Base-by-base conservation (phyloP, 2,113 vertebrate species). In the Passer montanus region DNA sequence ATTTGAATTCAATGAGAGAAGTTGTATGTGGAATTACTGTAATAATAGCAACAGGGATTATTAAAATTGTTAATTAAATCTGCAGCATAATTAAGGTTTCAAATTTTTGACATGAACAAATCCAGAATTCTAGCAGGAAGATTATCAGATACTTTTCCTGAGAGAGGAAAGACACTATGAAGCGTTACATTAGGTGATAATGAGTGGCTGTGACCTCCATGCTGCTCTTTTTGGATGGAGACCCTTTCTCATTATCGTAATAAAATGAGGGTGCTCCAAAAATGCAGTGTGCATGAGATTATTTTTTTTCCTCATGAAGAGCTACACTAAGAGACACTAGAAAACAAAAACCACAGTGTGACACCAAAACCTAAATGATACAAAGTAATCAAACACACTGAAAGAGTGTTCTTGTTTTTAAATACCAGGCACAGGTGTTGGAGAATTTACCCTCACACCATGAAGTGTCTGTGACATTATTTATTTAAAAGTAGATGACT, bases 401-500 rank as follows among this genome's bases (percentile, higher is more conserved):
- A 88, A 91, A 74, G 60, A 58, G 30, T 46, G 62, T 91, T 84
- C 72, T 88, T 72, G 7, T 74, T 90, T 87, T 70, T 30, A 92
- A 95, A 72, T 70, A 56, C 8, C 33, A 89, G 83, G 14, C 53
- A 68, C 58, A 75, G 85, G 60, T 92, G 53, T 64, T 66, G 53
- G 43, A 68, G 70, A 84, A 87, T 69, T 62, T 79, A 62, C 33
- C 82, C 90, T 94, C 83, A 37, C 37, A 66, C 56, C 62, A 33
- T 73, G 64, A 46, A 89, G 49, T 62, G 87, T 70, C 80, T 70
- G 41, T 83, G 90, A 81, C 89, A 95, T 97, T 97, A 97, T 96
- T 97, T 96, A 94, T 97, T 95, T 95, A 94, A 81, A 96, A 92
- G 49, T 76, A 82, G 74, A 83, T 82, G 85, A 91, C 66, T 2